These are phyloP conservation scores for Pilophorus perplexus DNA, from an alignment of 2,888 invertebrate species.

Conservation along the genomic window DNA sequence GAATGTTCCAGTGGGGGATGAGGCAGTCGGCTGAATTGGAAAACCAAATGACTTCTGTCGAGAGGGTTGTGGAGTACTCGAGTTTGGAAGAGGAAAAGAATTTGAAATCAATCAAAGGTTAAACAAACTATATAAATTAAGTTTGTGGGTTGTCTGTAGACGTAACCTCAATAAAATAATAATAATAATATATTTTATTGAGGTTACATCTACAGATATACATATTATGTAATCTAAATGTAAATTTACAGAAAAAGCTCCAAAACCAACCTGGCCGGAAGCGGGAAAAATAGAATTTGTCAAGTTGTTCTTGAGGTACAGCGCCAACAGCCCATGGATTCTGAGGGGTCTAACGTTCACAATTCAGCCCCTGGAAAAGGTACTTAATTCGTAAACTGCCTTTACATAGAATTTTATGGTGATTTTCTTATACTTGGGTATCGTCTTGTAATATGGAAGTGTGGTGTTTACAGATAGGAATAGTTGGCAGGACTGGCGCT, in stretches of 20 bases:
- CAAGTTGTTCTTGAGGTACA: constrained; percentile 69
- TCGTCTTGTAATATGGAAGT: not conserved
- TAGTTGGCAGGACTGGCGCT: constrained; percentile 80
- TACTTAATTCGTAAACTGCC: too few species aligned
- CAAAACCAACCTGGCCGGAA: constrained; percentile 65
- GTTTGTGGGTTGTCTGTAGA: too few species aligned
- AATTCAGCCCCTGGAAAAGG: constrained; percentile 63
- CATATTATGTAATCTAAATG: too few species aligned
- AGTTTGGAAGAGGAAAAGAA: constrained; percentile 60
- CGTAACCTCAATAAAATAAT: too few species aligned
- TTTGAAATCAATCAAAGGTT: constrained; percentile 49
- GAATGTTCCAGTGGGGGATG: constrained; percentile 87
- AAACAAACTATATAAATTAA: not conserved
- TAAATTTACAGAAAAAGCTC: constrained; percentile 19
- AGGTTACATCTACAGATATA: too few species aligned
- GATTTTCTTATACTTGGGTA: too few species aligned
- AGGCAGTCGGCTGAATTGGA: constrained; percentile 86
- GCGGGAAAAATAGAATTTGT: constrained; percentile 68
- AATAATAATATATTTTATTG: too few species aligned
- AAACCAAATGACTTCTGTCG: constrained; percentile 87
- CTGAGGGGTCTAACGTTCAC: constrained; percentile 67
- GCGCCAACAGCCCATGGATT: constrained; percentile 67
- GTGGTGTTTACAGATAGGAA: constrained; percentile 61
- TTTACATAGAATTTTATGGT: too few species aligned
- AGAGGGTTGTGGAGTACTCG: constrained; percentile 80